Percentiles rank a stretch among this genome's conserved stretches.
These are phyloP conservation scores for Taxidea taxus DNA, from an alignment of 2,113 vertebrate genomes.

Conservation along the genomic window DNA sequence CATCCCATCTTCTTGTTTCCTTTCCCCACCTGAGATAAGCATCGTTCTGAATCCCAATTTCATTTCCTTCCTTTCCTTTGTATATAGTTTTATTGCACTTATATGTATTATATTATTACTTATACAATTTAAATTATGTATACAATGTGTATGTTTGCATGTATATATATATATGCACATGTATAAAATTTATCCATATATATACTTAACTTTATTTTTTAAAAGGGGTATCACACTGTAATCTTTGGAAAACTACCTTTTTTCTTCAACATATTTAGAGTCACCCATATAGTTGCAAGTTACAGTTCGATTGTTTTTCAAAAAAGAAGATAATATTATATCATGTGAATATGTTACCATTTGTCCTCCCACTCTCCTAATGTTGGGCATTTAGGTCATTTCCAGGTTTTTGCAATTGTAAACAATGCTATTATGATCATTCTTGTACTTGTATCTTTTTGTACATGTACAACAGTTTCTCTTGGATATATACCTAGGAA, in stretches of 20 bases:
- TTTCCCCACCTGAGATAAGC: not conserved
- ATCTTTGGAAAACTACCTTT: not conserved
- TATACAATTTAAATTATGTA: not conserved
- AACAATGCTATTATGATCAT: not conserved
- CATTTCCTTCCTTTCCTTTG: not conserved
- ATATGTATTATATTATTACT: not conserved
- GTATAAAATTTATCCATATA: not conserved
- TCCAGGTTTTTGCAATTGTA: not conserved
- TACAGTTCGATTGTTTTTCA: not conserved
- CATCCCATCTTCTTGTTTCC: not conserved
- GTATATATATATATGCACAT: not conserved
- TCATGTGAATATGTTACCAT: not conserved
- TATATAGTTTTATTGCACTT: not conserved
- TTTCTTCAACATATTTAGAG: not conserved
- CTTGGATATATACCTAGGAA: not conserved
- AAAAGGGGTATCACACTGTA: not conserved
- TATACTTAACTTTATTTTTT: constrained; percentile 11
- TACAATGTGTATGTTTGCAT: not conserved
- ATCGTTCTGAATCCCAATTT: not conserved
- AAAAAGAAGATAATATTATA: not conserved
- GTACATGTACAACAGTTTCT: not conserved
- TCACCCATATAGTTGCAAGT: not conserved
- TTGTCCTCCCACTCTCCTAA: not conserved
- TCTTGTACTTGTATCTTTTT: not conserved
- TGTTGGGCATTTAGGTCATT: not conserved